A percentile compares a stretch with the other conserved stretches of the same genome.
Conservation (phyloP, 2,888 invertebrate genomes). For the Epinotia nisella region DNA sequence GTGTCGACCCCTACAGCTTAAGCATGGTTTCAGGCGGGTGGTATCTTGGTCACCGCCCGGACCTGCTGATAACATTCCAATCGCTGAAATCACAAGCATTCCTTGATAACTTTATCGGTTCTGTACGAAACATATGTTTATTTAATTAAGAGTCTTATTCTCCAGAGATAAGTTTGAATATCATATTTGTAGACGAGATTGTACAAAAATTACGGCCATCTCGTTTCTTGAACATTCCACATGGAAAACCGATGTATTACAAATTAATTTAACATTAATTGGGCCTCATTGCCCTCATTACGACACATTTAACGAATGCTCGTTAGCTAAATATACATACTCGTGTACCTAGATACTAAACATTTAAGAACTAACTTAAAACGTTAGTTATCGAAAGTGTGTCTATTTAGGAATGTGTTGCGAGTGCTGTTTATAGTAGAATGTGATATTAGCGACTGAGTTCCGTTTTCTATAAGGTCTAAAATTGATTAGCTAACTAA, state of each 20-base stretch:
- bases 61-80: constrained; percentile 18
- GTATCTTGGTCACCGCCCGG: not conserved
- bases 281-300: not conserved
- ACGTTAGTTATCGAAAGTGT: too few relatives aligned
- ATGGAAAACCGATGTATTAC: not conserved
- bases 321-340: not conserved
- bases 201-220: not conserved
- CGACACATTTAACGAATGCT: not conserved
- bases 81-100: constrained; percentile 3
- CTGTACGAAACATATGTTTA: not conserved
- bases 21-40: too few relatives aligned
- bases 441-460: too few relatives aligned
- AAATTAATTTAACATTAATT: too few relatives aligned
- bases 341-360: too few relatives aligned
- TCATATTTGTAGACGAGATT: not conserved
- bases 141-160: not conserved
- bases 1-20: too few relatives aligned
- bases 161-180: not conserved
- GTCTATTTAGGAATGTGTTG: too few relatives aligned
- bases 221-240: not conserved
- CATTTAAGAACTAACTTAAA: too few relatives aligned
- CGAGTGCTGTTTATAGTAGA: too few relatives aligned
- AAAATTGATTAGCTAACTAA: too few relatives aligned
- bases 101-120: constrained; percentile 11
- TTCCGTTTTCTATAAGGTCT: too few relatives aligned